These are phyloP conservation scores for Nylanderia fulva DNA, from an alignment of 1,140 invertebrate species.

Conservation along the genomic window DNA sequence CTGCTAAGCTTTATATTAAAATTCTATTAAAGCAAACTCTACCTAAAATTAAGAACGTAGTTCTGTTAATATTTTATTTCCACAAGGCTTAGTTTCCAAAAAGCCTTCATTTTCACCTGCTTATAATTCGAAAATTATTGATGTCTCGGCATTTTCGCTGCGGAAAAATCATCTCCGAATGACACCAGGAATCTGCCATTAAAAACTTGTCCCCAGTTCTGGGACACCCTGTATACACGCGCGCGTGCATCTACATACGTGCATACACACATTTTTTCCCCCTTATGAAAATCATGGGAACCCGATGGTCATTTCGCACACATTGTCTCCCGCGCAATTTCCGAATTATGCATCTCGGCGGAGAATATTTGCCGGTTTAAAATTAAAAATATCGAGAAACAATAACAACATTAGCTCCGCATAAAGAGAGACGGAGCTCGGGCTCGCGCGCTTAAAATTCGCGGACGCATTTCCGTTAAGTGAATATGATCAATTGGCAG, in stretches of 20 bases:
- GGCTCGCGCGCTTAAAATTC: slow-evolving; percentile 36
- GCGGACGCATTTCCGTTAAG: slow-evolving; percentile 50
- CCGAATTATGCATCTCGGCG: slow-evolving; percentile 40
- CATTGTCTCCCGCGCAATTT: slow-evolving; percentile 6
- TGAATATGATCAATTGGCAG: slow-evolving; percentile 54
- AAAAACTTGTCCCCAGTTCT: too few relatives aligned
- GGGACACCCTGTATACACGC: too few relatives aligned
- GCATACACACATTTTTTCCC: background rate
- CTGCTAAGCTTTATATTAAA: too few relatives aligned
- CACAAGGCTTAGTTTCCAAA: too few relatives aligned
- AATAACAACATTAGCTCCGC: slow-evolving; percentile 33
- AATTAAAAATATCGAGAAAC: slow-evolving; percentile 32
- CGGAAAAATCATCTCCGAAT: too few relatives aligned
- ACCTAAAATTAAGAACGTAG: too few relatives aligned
- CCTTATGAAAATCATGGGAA: slow-evolving; percentile 39
- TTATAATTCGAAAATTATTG: too few relatives aligned
- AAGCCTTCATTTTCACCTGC: too few relatives aligned
- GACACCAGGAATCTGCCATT: too few relatives aligned
- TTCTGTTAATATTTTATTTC: too few relatives aligned
- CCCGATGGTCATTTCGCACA: slow-evolving; percentile 15
- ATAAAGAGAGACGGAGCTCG: background rate
- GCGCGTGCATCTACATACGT: background rate
- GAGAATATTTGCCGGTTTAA: slow-evolving; percentile 1
- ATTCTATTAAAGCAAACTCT: too few relatives aligned
- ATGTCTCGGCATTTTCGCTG: too few relatives aligned